Conservation (phyloP, 1,140 invertebrate genomes). For the Hylaeus volcanicus region DNA sequence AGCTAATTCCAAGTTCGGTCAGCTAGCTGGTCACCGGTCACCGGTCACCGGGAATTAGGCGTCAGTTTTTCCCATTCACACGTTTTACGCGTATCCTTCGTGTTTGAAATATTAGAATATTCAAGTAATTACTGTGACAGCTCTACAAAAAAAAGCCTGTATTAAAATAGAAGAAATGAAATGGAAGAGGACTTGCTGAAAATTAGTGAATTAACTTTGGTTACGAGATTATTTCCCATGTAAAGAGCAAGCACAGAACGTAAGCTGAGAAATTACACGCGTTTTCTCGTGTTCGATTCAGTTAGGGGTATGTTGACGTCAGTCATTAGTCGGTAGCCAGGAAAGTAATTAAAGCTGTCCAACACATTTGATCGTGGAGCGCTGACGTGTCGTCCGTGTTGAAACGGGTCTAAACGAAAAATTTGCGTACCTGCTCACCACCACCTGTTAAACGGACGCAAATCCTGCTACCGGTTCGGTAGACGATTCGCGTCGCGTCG, state of each 20-base stretch:
- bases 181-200: too few species aligned
- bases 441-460: not conserved
- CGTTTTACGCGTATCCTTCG: too few species aligned
- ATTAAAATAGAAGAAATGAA: too few species aligned
- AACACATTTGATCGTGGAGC: not conserved
- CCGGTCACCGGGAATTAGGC: too few species aligned
- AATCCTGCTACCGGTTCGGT: constrained; percentile 13
- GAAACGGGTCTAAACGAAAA: not conserved
- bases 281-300: constrained; percentile 4
- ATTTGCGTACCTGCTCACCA: not conserved
- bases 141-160: too few species aligned
- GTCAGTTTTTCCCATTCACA: too few species aligned
- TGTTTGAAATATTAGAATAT: too few species aligned
- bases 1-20: not conserved
- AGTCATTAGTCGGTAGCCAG: not conserved
- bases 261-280: not conserved
- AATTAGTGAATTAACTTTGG: too few species aligned
- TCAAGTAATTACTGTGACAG: too few species aligned
- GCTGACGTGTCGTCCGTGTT: not conserved
- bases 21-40: too few species aligned
- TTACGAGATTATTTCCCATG: not conserved
- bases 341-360: constrained; percentile 24
- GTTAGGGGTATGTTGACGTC: not conserved
- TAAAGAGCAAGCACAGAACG: not conserved
- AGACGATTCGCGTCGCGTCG: not conserved